Evolutionary conservation across 1,140 invertebrate genomes (phyloP).

Genomic region (Brachionus calyciflorus): DNA sequence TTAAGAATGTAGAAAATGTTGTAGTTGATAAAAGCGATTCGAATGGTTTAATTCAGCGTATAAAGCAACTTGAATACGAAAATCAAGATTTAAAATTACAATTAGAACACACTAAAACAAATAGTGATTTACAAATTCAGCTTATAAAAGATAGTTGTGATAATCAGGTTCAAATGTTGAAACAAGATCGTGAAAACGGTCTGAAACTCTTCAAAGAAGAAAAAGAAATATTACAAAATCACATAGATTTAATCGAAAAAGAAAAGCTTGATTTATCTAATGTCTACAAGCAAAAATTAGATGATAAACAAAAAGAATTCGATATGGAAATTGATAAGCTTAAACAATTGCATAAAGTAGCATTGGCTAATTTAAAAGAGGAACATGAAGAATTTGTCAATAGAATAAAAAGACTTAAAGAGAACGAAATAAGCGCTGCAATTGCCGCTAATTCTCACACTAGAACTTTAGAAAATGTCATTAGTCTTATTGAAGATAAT

Average conservation of each 20-base stretch:
- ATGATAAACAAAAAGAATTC: constrained; percentile 24
- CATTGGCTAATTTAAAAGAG: constrained; percentile 29
- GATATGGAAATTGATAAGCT: constrained; percentile 38
- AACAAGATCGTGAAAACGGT: constrained; percentile 35
- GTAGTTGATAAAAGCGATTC: not conserved
- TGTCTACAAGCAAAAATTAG: constrained; percentile 38
- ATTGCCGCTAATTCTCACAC: constrained; percentile 40
- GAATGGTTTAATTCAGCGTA: not conserved
- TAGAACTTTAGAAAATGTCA: constrained; percentile 18
- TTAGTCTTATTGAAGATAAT: constrained; percentile 34
- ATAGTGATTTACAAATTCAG: constrained; percentile 41
- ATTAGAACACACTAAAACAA: constrained; percentile 11
- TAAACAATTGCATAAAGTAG: not conserved
- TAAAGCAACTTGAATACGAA: constrained; percentile 39
- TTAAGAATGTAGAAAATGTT: constrained; percentile 20
- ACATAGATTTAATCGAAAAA: constrained; percentile 33
- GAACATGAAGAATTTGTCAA: constrained; percentile 30
- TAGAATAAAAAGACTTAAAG: constrained; percentile 29
- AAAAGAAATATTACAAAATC: constrained; percentile 31
- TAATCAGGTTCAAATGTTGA: not conserved
- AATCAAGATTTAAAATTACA: constrained; percentile 39
- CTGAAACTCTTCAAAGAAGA: constrained; percentile 26
- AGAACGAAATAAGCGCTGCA: constrained; percentile 14
- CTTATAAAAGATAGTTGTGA: constrained; percentile 41
- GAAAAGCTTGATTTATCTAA: constrained; percentile 9